Percentiles rank a stretch among this genome's conserved stretches.
Evolutionary conservation across 2,113 vertebrate species (phyloP).

Genomic region (Chlorodrepanis virens): DNA sequence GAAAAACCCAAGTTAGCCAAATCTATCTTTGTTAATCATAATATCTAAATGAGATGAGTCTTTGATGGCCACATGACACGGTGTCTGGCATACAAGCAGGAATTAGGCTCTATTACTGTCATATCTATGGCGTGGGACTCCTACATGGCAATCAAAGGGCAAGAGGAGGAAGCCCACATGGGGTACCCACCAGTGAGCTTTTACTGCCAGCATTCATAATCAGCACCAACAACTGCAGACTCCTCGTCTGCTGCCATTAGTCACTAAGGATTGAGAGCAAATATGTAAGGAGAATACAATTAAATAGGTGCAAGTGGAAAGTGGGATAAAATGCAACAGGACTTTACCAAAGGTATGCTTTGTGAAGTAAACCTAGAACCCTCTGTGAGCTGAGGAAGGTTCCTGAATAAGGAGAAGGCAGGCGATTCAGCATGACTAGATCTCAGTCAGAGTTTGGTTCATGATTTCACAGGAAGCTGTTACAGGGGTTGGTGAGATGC

Average conservation of each 20-base stretch:
- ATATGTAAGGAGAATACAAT: background rate
- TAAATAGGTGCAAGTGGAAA: background rate
- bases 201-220: background rate
- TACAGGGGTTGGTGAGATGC: background rate
- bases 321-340: background rate
- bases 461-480: background rate
- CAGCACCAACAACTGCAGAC: background rate
- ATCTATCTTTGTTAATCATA: background rate
- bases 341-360: background rate
- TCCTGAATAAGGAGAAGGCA: background rate
- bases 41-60: background rate
- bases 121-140: background rate
- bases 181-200: fast-evolving
- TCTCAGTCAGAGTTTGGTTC: background rate
- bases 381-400: background rate
- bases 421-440: background rate
- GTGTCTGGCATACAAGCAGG: background rate
- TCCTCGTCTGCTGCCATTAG: background rate
- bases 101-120: background rate
- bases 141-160: background rate
- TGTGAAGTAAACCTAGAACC: background rate
- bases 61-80: fast-evolving
- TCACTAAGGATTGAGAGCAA: background rate
- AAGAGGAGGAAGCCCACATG: background rate
- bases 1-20: background rate